Conservation (phyloP, 2,888 invertebrate species). For the Branchellion lobata region DNA sequence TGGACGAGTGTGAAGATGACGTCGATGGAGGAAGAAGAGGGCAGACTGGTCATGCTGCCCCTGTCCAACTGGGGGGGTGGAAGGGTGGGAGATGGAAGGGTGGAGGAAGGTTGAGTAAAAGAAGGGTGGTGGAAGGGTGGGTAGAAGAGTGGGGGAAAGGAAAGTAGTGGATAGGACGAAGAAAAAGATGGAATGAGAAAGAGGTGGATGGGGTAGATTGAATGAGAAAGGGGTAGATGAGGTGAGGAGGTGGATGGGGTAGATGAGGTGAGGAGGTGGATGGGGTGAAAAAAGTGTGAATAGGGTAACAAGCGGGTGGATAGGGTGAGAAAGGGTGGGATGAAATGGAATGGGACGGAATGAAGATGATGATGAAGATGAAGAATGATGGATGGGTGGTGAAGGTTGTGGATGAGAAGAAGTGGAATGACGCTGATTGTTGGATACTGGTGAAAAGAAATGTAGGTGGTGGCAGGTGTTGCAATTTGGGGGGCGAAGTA, state of each 20-base stretch:
- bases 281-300: background rate
- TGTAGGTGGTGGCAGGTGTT: no score
- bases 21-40: constrained; percentile 69
- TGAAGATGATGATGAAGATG: constrained; percentile 26
- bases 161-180: no score
- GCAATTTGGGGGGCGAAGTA: no score
- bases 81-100: no score
- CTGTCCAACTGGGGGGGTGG: constrained; percentile 60
- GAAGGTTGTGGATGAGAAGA: background rate
- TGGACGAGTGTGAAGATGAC: constrained; percentile 78
- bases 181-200: no score
- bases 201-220: background rate
- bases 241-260: no score
- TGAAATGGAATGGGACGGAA: background rate
- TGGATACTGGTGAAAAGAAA: background rate
- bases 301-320: background rate
- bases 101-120: no score
- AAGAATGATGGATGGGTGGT: background rate
- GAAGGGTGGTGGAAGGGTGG: no score
- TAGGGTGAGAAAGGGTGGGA: background rate
- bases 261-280: background rate
- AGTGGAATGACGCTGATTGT: background rate
- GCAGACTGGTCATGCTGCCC: constrained; percentile 60
- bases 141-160: no score
- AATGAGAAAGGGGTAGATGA: background rate